phyloP scores from a whole-genome alignment of 2,888 invertebrate species.

The Cheilosia impressa region DNA sequence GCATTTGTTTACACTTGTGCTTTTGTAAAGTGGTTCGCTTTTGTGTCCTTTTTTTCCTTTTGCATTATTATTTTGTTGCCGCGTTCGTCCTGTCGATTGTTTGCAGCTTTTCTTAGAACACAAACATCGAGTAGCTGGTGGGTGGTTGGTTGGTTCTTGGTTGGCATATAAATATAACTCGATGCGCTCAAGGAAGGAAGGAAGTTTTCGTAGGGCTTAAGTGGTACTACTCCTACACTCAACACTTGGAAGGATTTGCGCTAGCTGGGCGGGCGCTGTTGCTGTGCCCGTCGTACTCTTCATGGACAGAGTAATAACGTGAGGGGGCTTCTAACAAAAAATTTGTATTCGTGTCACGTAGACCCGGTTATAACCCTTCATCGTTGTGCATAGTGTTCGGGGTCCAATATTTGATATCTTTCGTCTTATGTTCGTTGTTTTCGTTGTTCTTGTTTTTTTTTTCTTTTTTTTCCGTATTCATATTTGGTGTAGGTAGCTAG shows the following conservation, averaged over 20 bases:
- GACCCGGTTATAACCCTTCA: conserved; percentile 77
- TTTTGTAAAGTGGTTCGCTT: conserved; percentile 71
- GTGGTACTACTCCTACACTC: conserved; percentile 57
- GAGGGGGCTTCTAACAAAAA: conserved; percentile 50
- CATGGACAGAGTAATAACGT: conserved; percentile 69
- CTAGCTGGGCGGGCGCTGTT: conserved; percentile 6
- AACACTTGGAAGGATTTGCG: conserved; percentile 61
- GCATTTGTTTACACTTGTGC: conserved; percentile 73
- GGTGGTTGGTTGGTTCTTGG: not conserved
- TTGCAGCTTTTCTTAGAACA: conserved; percentile 71
- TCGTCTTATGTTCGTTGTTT: conserved; percentile 39
- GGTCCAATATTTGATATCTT: conserved; percentile 69
- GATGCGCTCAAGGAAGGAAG: conserved; percentile 54
- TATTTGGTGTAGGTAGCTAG: not conserved
- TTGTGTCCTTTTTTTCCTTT: conserved; percentile 24
- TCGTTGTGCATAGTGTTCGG: conserved; percentile 31
- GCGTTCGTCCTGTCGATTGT: conserved; percentile 69
- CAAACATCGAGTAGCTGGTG: conserved; percentile 38
- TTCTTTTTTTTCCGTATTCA: conserved; percentile 17
- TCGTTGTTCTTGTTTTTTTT: conserved; percentile 26
- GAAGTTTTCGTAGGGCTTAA: conserved; percentile 70
- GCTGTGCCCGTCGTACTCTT: not conserved
- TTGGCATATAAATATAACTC: not conserved
- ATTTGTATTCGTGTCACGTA: conserved; percentile 80
- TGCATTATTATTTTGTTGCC: conserved; percentile 51